Evolutionary conservation across 2,113 vertebrate genomes (phyloP), one percentile per base, ranked within the genome.

Genomic region (Zingel zingel): DNA sequence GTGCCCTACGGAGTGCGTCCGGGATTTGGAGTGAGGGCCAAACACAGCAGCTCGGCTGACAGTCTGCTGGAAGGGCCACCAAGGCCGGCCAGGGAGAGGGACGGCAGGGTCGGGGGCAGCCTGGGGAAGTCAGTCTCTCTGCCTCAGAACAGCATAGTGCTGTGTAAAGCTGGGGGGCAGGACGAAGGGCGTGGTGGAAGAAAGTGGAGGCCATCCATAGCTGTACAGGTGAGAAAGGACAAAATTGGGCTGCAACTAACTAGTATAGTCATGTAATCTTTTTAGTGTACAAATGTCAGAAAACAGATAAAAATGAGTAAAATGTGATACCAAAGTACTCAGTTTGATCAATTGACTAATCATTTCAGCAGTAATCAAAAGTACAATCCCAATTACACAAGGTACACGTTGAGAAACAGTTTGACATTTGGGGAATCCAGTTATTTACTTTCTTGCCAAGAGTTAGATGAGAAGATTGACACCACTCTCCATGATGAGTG

Each of bases 131-230:
- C 95, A 0, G 68, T 70, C 15, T 95, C 95, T 5, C 87, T 96
- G 88, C 94, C 95, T 70, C 95, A 96, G 85, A 95, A 94, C 90
- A 95, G 92, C 59, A 95, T 97, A 39, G 95, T 96, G 0, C 95
- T 98, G 91, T 97, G 97, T 92, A 97, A 97, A 94, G 95, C 87
- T 84, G 96, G 63, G 88, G 97, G 97, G 89, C 96, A 97, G 86
- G 95, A 98, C 53, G 97, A 97, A 27, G 95, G 96, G 59, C 96
- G 96, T 3, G 94, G 96, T 33, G 97, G 96, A 71, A 93, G 97
- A 12, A 99, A 98, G 91, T 99, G 98, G 98, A 96, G 98, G 25
- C 97, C 98, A 0, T 99, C 98, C 86, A 98, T 99, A 3, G 98
- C 98, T 0, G 96, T 99, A 81, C 98, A 99, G 97, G 98, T 99